Percentiles rank a stretch among this genome's conserved stretches.
Evolutionary conservation across 2,113 vertebrate genomes (phyloP).

Genomic region (Pelecanoides urinatrix): DNA sequence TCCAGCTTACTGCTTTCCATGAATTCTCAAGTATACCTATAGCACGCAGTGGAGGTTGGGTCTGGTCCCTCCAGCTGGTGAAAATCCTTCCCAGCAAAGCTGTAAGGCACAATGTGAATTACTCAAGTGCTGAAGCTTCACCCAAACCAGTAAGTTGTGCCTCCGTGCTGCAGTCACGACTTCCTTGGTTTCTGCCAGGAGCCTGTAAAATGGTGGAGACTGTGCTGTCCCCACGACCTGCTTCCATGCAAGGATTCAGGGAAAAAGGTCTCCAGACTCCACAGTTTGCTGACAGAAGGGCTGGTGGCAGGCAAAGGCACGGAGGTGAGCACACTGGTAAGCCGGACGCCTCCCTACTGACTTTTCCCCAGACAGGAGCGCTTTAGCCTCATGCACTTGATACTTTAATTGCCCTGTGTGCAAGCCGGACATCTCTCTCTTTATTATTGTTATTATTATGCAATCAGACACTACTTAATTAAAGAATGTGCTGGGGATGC

Average conservation of each 20-base stretch:
- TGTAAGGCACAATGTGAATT: accelerated
- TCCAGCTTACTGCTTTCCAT: neutral
- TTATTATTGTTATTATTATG: slow-evolving; percentile 39
- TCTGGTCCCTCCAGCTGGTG: neutral
- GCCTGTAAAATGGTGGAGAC: neutral
- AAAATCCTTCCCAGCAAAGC: neutral
- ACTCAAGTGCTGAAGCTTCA: neutral
- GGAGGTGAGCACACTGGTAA: neutral
- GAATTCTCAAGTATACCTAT: neutral
- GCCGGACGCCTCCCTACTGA: accelerated
- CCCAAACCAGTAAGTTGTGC: neutral
- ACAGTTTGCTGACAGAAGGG: neutral
- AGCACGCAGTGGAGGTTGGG: accelerated
- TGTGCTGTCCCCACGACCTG: neutral
- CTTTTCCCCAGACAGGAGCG: neutral
- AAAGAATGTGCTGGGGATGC: slow-evolving; percentile 6
- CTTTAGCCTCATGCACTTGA: neutral
- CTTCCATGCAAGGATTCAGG: neutral
- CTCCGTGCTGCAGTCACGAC: neutral
- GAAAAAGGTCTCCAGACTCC: neutral
- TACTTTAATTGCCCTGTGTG: neutral
- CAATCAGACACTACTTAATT: slow-evolving; percentile 52
- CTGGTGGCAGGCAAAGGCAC: neutral
- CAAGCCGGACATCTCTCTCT: slow-evolving; percentile 6
- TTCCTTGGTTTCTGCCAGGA: neutral